A percentile compares a stretch with the other conserved stretches of the same genome.
Evolutionary conservation across 2,888 invertebrate genomes (phyloP).

Genomic region (Cynaeus angustus): DNA sequence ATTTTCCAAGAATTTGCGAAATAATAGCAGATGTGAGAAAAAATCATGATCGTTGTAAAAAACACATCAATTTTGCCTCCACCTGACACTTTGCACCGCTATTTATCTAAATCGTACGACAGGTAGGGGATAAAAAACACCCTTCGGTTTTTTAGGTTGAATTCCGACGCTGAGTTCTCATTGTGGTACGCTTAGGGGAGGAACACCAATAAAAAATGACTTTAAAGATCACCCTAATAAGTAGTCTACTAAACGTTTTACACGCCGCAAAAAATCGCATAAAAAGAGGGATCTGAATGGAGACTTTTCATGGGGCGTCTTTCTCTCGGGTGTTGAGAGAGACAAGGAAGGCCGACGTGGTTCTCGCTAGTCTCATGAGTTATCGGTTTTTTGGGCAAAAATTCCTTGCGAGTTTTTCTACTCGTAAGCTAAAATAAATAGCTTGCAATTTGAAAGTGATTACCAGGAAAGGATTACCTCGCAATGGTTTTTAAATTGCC

Average conservation of each 20-base stretch:
- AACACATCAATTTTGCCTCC: slow-evolving; percentile 57
- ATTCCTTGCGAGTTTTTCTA: neutral
- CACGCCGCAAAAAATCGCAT: slow-evolving; percentile 68
- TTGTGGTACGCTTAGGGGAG: slow-evolving; percentile 59
- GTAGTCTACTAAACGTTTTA: slow-evolving; percentile 67
- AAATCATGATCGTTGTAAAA: slow-evolving; percentile 17
- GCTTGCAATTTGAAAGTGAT: slow-evolving; percentile 31
- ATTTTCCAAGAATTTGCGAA: neutral
- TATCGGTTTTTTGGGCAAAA: slow-evolving; percentile 21
- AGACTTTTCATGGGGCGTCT: slow-evolving; percentile 7
- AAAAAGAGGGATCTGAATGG: slow-evolving; percentile 57
- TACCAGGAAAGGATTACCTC: slow-evolving; percentile 8
- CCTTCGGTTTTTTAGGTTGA: slow-evolving; percentile 56
- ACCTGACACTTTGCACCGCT: slow-evolving; percentile 60
- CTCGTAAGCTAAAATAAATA: slow-evolving; percentile 17
- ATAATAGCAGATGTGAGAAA: no score
- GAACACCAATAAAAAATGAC: slow-evolving; percentile 65
- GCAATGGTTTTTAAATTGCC: slow-evolving; percentile 32
- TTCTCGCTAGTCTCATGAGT: slow-evolving; percentile 19
- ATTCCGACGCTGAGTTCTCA: slow-evolving; percentile 55
- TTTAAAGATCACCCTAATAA: slow-evolving; percentile 64
- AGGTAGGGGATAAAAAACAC: slow-evolving; percentile 63
- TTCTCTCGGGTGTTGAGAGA: neutral
- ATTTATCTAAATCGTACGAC: slow-evolving; percentile 52
- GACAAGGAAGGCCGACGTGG: neutral